Evolutionary conservation across 2,797 vertebrate genomes (phyloP).

Genomic region (Catharus ustulatus): DNA sequence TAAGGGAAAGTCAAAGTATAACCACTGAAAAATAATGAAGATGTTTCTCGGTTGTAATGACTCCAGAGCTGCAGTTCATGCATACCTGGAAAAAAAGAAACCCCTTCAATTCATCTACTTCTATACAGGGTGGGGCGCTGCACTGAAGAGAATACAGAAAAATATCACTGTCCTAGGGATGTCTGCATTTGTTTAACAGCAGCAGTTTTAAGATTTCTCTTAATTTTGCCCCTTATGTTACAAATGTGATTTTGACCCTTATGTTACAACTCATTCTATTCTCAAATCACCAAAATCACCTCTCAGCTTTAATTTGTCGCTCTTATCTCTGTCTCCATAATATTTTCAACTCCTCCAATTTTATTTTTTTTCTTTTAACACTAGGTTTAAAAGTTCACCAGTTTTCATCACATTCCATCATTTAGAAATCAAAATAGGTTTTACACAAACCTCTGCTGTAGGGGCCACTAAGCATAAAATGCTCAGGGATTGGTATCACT

Average conservation of each 20-base stretch:
- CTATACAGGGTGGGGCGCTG: background rate
- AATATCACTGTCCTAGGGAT: background rate
- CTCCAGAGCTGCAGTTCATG: background rate
- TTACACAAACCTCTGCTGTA: background rate
- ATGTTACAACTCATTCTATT: background rate
- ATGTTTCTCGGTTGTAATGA: background rate
- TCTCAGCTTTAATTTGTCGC: background rate
- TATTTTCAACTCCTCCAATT: background rate
- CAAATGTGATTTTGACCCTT: background rate
- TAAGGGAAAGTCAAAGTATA: background rate
- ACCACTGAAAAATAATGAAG: background rate
- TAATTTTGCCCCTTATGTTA: background rate
- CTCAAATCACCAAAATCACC: background rate
- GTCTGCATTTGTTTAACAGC: background rate
- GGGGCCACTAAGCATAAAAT: background rate
- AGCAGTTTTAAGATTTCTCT: background rate
- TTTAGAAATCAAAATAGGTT: background rate
- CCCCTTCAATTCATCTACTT: background rate
- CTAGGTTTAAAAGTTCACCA: background rate
- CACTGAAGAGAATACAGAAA: background rate
- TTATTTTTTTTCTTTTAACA: background rate
- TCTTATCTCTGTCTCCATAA: background rate
- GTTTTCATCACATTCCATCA: background rate
- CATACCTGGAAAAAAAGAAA: background rate
- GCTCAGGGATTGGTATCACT: background rate